These are phyloP conservation scores for Drosophila fungiperda DNA, from an alignment of 2,888 invertebrate genomes.

Conservation along the genomic window DNA sequence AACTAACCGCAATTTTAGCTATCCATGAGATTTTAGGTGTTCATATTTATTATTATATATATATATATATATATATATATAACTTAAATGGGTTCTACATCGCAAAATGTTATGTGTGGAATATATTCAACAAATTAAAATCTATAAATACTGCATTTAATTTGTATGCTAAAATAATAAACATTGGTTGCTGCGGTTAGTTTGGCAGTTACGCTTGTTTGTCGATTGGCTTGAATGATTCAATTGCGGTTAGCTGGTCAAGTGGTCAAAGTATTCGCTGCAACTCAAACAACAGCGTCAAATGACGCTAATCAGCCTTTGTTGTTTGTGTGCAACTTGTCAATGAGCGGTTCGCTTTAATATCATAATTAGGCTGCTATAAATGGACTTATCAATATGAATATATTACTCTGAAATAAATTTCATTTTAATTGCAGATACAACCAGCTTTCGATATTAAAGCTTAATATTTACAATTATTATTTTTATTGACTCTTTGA, in stretches of 20 bases:
- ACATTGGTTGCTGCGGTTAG: conserved; percentile 70
- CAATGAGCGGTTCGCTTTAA: conserved; percentile 20
- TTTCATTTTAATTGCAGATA: not conserved
- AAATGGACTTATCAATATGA: not conserved
- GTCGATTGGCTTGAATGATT: conserved; percentile 63
- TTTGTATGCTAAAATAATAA: conserved; percentile 79
- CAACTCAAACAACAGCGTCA: conserved; percentile 15
- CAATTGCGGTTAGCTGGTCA: conserved; percentile 64
- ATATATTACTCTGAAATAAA: not conserved
- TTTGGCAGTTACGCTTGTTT: conserved; percentile 45
- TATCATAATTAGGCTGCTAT: conserved; percentile 2
- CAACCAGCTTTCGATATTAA: not conserved
- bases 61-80: not conserved
- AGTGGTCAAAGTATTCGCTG: conserved; percentile 44
- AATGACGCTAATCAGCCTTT: conserved; percentile 42
- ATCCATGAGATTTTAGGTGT: conserved; percentile 49
- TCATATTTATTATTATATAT: conserved; percentile 24
- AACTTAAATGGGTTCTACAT: conserved; percentile 47
- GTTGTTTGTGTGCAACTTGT: conserved; percentile 16
- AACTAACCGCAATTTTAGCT: conserved; percentile 43
- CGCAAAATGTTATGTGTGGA: conserved; percentile 29
- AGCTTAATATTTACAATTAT: not conserved
- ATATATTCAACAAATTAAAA: conserved; percentile 67
- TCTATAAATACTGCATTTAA: conserved; percentile 75
- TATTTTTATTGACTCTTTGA: not conserved